These are phyloP conservation scores for Kryptolebias ocellatus DNA, from an alignment of 2,797 vertebrate genomes.

Conservation along the genomic window DNA sequence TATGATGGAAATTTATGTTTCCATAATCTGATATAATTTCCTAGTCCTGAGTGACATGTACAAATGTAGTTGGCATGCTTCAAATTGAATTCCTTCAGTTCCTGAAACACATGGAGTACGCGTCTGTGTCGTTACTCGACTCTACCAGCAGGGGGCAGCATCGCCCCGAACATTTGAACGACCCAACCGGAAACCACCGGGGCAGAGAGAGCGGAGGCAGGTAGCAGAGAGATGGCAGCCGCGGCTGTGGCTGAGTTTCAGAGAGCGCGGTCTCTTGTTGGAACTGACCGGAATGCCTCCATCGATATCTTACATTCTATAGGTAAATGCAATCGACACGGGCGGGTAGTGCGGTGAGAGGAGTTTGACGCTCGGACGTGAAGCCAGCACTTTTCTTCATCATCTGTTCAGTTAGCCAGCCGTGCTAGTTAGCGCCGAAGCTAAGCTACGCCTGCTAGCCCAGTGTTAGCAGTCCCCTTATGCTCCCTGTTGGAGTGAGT, in stretches of 20 bases:
- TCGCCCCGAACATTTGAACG: not conserved
- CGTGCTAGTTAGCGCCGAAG: conserved; percentile 46
- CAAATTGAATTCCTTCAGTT: too few species aligned
- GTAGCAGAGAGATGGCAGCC: conserved; percentile 92
- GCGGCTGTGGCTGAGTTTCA: conserved; percentile 95
- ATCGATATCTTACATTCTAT: conserved; percentile 95
- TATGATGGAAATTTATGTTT: too few species aligned
- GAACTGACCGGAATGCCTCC: conserved; percentile 91
- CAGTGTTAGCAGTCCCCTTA: conserved; percentile 26
- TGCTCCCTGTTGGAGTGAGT: conserved; percentile 68
- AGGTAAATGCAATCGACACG: conserved; percentile 78
- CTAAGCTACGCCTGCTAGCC: conserved; percentile 44
- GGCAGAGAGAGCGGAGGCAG: conserved; percentile 61
- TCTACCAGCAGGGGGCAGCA: conserved; percentile 24
- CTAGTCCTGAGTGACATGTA: too few species aligned
- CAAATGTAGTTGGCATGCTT: too few species aligned
- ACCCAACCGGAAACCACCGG: conserved; percentile 59
- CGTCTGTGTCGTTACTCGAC: not conserved
- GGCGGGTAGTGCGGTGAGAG: too few species aligned
- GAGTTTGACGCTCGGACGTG: not conserved
- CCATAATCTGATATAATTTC: too few species aligned
- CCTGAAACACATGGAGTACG: too few species aligned
- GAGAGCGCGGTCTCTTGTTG: conserved; percentile 93
- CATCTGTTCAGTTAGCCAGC: conserved; percentile 20
- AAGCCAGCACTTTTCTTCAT: not conserved